phyloP scores from a whole-genome alignment of 2,113 vertebrate species.

The Xyrauchen texanus region DNA sequence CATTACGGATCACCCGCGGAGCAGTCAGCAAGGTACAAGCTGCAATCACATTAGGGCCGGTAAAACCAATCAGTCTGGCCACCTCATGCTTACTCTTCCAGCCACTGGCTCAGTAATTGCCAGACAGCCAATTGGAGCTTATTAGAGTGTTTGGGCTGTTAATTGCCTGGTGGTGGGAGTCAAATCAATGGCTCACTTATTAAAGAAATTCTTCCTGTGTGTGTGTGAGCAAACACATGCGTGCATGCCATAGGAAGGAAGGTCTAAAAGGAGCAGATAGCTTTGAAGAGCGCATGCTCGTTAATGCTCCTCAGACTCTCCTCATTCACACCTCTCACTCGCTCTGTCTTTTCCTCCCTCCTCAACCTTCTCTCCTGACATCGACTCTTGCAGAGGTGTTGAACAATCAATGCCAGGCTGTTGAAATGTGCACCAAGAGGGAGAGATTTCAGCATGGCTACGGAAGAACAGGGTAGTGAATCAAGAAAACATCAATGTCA shows the following conservation, averaged over 20 bases:
- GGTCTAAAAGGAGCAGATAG: slow-evolving; percentile 39
- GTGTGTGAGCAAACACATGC: background rate
- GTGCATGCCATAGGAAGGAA: slow-evolving; percentile 7
- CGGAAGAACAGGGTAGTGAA: slow-evolving; percentile 28
- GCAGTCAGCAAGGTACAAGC: slow-evolving; percentile 33
- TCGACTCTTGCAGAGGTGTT: slow-evolving; percentile 36
- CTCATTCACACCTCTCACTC: slow-evolving; percentile 30
- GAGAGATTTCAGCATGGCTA: slow-evolving; percentile 34
- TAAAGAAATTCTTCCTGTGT: slow-evolving; percentile 52
- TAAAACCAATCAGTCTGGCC: slow-evolving; percentile 49
- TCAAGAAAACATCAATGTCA: slow-evolving; percentile 50
- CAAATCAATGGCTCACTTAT: slow-evolving; percentile 71
- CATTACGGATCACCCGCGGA: slow-evolving; percentile 50
- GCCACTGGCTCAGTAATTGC: slow-evolving; percentile 67
- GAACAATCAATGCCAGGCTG: slow-evolving; percentile 41
- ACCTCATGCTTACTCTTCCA: slow-evolving; percentile 51
- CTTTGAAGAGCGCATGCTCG: slow-evolving; percentile 48
- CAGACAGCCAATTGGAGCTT: slow-evolving; percentile 68
- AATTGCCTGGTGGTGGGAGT: slow-evolving; percentile 68
- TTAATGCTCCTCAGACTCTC: slow-evolving; percentile 48
- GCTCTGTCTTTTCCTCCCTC: slow-evolving; percentile 20
- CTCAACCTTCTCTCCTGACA: slow-evolving; percentile 20
- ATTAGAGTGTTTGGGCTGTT: slow-evolving; percentile 72
- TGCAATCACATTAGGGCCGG: slow-evolving; percentile 51
- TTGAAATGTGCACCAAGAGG: slow-evolving; percentile 37